These are phyloP conservation scores for Phymastichus coffea DNA, from an alignment of 1,140 invertebrate species.

Conservation along the genomic window DNA sequence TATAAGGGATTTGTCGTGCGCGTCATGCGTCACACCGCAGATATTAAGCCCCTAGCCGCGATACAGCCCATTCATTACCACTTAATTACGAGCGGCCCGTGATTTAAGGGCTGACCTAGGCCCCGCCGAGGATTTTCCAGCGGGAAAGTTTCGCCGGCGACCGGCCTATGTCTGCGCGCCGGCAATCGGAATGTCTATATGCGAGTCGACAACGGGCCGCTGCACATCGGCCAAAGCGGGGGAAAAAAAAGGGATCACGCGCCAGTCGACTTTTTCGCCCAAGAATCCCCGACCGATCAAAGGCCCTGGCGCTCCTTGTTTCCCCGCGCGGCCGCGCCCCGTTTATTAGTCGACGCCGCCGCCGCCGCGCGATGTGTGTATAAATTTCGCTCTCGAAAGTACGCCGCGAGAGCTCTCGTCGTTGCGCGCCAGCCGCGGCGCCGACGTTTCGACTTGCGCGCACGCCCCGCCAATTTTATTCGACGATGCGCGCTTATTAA, in stretches of 20 bases:
- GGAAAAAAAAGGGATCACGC: not conserved
- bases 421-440: too few species aligned
- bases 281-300: not conserved
- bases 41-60: slow-evolving; percentile 59
- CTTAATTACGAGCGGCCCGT: slow-evolving; percentile 59
- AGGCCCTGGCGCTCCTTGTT: too few species aligned
- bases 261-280: too few species aligned
- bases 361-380: too few species aligned
- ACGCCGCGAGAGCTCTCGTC: too few species aligned
- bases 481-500: too few species aligned
- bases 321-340: slow-evolving; percentile 28
- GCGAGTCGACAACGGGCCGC: slow-evolving; percentile 54
- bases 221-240: slow-evolving; percentile 57
- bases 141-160: slow-evolving; percentile 18
- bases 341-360: too few species aligned
- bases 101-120: slow-evolving; percentile 51
- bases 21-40: slow-evolving; percentile 58
- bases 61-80: slow-evolving; percentile 60
- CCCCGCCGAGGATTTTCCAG: not conserved
- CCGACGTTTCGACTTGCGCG: too few species aligned
- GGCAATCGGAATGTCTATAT: slow-evolving; percentile 56
- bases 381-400: too few species aligned
- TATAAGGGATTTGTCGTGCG: slow-evolving; percentile 56
- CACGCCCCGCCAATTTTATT: too few species aligned
- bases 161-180: too few species aligned